These are phyloP conservation scores for Hydrotaea diabolus DNA, from an alignment of 2,888 invertebrate species.

Conservation along the genomic window DNA sequence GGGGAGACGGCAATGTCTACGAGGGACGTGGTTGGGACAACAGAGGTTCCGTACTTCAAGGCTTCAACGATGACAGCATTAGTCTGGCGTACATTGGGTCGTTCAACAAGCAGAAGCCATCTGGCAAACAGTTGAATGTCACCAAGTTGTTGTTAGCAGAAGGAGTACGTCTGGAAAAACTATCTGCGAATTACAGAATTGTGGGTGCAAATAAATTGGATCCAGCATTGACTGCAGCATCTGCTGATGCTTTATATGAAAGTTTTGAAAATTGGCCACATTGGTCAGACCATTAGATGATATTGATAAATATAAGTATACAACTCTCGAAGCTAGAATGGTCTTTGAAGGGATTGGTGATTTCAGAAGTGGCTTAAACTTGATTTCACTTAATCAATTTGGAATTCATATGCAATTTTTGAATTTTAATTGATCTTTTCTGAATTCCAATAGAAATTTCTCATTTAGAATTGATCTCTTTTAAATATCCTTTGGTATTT, in stretches of 20 bases:
- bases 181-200: conserved; percentile 85
- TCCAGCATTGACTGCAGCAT: conserved; percentile 84
- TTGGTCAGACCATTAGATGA: conserved; percentile 77
- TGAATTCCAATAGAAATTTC: no score
- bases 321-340: no score
- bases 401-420: no score
- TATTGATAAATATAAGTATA: no score
- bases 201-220: conserved; percentile 86
- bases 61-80: conserved; percentile 85
- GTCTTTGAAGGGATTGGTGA: no score
- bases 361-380: no score
- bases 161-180: conserved; percentile 84
- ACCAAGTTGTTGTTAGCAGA: conserved; percentile 84
- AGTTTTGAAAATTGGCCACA: conserved; percentile 87
- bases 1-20: conserved; percentile 89
- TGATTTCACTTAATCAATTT: no score
- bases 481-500: no score
- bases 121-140: conserved; percentile 83
- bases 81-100: conserved; percentile 89
- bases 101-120: conserved; percentile 83
- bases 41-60: conserved; percentile 86
- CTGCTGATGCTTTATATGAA: conserved; percentile 85
- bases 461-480: no score
- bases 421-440: no score
- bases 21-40: conserved; percentile 88